Conservation (phyloP, 2,888 invertebrate genomes). For the Zelleria hepariella region DNA sequence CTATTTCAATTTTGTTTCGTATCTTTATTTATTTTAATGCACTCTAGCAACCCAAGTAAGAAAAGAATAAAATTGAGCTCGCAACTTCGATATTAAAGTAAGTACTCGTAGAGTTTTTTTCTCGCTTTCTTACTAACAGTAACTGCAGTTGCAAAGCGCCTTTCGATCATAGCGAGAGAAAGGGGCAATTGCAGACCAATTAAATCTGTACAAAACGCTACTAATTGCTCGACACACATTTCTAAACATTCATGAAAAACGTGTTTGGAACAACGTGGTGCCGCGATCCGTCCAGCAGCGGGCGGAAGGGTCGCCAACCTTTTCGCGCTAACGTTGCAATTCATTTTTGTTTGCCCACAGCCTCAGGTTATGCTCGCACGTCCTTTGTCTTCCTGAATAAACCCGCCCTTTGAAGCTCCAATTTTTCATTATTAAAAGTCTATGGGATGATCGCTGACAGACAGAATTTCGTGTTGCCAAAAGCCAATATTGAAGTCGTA, state of each 20-base stretch:
- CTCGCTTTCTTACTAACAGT: not conserved
- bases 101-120: not conserved
- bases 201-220: not conserved
- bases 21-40: constrained; percentile 18
- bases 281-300: constrained; percentile 11
- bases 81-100: constrained; percentile 13
- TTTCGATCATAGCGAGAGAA: constrained; percentile 16
- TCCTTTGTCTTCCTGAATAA: constrained; percentile 57
- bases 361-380: constrained; percentile 38
- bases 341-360: constrained; percentile 56
- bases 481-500: not conserved
- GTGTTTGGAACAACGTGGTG: not conserved
- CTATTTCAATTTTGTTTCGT: no score
- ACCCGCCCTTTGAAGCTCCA: constrained; percentile 50
- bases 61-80: constrained; percentile 27
- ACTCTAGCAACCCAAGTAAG: constrained; percentile 16
- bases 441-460: constrained; percentile 19
- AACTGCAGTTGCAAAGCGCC: not conserved
- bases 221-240: not conserved
- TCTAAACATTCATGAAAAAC: not conserved
- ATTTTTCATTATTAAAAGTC: constrained; percentile 48
- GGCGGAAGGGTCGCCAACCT: constrained; percentile 43
- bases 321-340: constrained; percentile 55
- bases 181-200: not conserved
- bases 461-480: constrained; percentile 22